phyloP scores from a whole-genome alignment of 2,888 invertebrate genomes.

The Petrophora chlorosata region DNA sequence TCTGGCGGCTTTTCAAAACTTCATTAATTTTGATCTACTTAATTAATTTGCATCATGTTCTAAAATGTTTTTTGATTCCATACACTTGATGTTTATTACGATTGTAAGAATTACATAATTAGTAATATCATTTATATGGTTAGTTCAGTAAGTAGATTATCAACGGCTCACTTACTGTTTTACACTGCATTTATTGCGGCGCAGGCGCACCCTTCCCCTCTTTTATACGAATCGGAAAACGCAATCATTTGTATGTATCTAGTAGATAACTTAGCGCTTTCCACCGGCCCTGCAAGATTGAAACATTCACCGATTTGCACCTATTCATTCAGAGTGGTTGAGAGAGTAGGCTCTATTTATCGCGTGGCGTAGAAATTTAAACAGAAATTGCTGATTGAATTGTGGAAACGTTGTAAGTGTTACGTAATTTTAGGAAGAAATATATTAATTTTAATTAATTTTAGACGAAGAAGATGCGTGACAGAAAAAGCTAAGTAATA shows the following conservation, averaged over 20 bases:
- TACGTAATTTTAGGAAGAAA: background rate
- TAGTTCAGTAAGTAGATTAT: too few relatives aligned
- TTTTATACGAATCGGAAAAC: constrained; percentile 30
- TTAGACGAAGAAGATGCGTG: too few relatives aligned
- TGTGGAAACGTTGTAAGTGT: background rate
- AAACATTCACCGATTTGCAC: constrained; percentile 24
- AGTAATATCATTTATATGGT: too few relatives aligned
- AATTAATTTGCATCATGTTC: too few relatives aligned
- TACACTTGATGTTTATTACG: too few relatives aligned
- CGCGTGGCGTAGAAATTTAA: constrained; percentile 2
- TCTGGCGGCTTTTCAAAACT: too few relatives aligned
- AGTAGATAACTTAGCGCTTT: constrained; percentile 34
- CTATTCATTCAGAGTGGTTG: constrained; percentile 12
- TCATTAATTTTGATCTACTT: too few relatives aligned
- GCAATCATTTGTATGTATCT: constrained; percentile 36
- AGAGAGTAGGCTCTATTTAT: constrained; percentile 7
- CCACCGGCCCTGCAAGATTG: constrained; percentile 26
- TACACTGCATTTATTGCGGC: background rate
- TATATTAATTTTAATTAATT: background rate
- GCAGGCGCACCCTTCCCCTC: constrained; percentile 29
- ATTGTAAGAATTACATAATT: too few relatives aligned
- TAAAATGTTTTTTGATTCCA: too few relatives aligned
- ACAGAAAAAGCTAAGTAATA: too few relatives aligned
- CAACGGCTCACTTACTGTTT: too few relatives aligned
- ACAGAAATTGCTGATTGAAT: constrained; percentile 7